Conservation (phyloP, 2,797 vertebrate genomes). For the Microhierax caerulescens region DNA sequence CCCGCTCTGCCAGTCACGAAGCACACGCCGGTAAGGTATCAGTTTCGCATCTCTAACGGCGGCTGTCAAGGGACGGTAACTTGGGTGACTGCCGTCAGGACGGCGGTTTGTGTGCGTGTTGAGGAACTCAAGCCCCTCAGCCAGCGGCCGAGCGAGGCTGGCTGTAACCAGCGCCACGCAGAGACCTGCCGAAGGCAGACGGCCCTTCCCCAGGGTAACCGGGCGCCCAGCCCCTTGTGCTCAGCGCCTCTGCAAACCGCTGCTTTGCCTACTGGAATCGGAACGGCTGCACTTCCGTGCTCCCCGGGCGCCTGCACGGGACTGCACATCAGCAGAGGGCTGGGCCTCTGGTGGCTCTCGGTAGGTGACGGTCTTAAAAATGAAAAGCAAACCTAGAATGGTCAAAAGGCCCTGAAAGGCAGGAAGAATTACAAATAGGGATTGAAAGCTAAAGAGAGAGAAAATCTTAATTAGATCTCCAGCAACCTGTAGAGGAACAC, state of each 20-base stretch:
- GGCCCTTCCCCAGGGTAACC: too few species aligned
- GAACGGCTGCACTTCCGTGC: neutral
- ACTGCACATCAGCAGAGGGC: neutral
- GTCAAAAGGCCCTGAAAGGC: neutral
- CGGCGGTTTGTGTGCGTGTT: accelerated
- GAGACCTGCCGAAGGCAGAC: accelerated
- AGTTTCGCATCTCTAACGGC: accelerated
- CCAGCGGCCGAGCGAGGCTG: accelerated
- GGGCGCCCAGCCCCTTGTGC: neutral
- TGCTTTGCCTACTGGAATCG: accelerated
- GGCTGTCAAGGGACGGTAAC: neutral
- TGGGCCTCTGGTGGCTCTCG: neutral
- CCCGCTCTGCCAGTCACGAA: neutral
- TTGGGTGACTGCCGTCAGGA: accelerated
- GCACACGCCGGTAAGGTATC: accelerated
- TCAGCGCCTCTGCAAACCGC: neutral
- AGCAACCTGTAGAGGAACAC: constrained; percentile 3
- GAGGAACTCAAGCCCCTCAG: accelerated
- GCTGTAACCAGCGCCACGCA: neutral
- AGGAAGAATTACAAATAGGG: neutral
- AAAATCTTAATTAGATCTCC: constrained; percentile 59
- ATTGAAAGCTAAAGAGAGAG: neutral
- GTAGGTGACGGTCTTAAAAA: neutral
- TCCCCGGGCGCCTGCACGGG: accelerated
- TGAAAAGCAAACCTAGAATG: neutral